Evolutionary conservation across 2,888 invertebrate species (phyloP).

Genomic region (Melanophora roralis): DNA sequence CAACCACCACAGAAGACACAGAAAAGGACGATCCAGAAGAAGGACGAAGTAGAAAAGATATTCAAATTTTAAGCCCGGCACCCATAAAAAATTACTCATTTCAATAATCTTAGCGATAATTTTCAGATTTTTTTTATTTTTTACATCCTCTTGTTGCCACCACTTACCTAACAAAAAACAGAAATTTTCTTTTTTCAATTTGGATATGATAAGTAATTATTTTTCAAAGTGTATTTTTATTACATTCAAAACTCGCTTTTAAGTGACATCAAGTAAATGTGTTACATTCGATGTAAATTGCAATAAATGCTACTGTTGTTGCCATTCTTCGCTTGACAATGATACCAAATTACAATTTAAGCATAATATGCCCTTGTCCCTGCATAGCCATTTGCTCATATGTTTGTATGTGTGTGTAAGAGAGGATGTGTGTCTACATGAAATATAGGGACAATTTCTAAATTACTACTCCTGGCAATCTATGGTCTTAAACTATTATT

Average conservation of each 20-base stretch:
- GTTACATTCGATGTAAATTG: conserved; percentile 47
- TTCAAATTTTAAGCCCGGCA: too few species aligned
- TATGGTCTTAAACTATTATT: conserved; percentile 64
- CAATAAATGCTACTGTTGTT: conserved; percentile 46
- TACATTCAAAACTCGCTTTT: conserved; percentile 9
- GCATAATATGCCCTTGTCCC: conserved; percentile 12
- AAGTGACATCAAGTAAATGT: conserved; percentile 51
- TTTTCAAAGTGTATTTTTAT: conserved; percentile 22
- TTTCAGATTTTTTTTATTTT: too few species aligned
- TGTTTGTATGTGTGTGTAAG: background rate
- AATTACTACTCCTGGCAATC: conserved; percentile 53
- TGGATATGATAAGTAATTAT: background rate
- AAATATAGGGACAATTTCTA: conserved; percentile 56
- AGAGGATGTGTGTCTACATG: conserved; percentile 7
- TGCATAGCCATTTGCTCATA: conserved; percentile 1
- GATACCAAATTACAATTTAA: conserved; percentile 36
- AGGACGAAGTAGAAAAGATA: too few species aligned
- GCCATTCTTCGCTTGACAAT: conserved; percentile 40
- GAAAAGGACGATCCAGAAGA: too few species aligned
- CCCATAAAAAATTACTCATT: too few species aligned
- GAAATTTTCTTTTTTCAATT: too few species aligned
- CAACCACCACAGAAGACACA: too few species aligned
- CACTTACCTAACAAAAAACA: too few species aligned
- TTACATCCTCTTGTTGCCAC: too few species aligned
- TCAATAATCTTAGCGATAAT: too few species aligned